Base-by-base conservation (phyloP, 2,113 vertebrate genomes). In the Anoura caudifer region DNA sequence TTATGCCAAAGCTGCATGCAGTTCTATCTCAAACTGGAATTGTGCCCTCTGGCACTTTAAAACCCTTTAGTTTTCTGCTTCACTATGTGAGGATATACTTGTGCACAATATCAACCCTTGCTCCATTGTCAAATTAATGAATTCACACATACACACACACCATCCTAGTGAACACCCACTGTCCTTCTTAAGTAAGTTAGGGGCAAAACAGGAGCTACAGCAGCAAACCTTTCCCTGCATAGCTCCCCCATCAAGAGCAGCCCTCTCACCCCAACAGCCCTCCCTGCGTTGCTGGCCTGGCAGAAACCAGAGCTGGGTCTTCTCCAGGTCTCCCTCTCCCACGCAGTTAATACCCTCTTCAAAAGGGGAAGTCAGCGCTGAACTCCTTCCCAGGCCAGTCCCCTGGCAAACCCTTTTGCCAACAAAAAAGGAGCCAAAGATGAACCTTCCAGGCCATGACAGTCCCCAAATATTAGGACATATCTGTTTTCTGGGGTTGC, bases 401-500 rank as follows among this genome's bases (percentile, higher is more conserved):
- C 47, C 54, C 67, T 77, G 50, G 14, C 10, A 54, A 93, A 59
- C 33, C n/a, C 31, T 82, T 92, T 91, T 87, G 82, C 65, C 43
- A 96, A 75, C 43, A 83, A 65, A 65, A 92, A 81, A 45, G 7
- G 59, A 93, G 45, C 24, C 79, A 94, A 87, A 85, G 2, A 33
- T 63, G 83, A 41, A 82, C 43, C 96, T 96, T 92, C 73, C 80
- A 95, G 45, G 33, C 43, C 15, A 28, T 36, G 45, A 77, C 13
- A 22, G 31, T 86, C 28, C 45, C 59, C 50, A 61, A 15, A 72
- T n/a, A 14, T 75, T 47, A 87, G 36, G 50, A 59, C 38, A 90
- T 26, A 84, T 85, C 59, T 88, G 31, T 94, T 97, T 93, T n/a
- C 38, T 90, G 50, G 36, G 41, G 45, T 93, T 41, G 73, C 52